Evolutionary conservation across 23 tunicate species (phyloP), one percentile per base, ranked within the genome.

Genomic region (Halocynthia roretzi): DNA sequence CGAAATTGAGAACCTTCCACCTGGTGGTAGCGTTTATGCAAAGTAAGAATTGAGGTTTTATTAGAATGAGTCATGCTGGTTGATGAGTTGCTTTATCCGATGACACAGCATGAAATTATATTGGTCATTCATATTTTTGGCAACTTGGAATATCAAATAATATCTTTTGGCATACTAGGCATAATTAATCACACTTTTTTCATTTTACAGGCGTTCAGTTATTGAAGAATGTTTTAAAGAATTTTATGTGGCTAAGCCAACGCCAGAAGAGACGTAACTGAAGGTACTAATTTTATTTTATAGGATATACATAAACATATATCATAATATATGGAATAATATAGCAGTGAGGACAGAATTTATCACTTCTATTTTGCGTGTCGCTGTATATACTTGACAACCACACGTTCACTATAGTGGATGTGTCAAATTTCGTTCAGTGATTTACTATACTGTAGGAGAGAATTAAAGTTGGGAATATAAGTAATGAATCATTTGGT

Each of bases 21-120:
- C 98, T 57, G 98, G 98, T 82, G 98, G 92, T 20, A 92, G 98
- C 22, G 56, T 92, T 8, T 83, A 85, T 68, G 85, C 98, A 22
- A 92, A 92, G 98, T 92, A 62, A 77, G 92, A 52, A 17, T 60
- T 60, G 64, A 15, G 64, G n/a, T 60, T n/a, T 60, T 15, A 60
- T 15, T 60, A 17, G n/a, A 17, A 15, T 60, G 64, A 17, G n/a
- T n/a, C 64, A 15, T 60, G n/a, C 64, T 31, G 44, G 44, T 65
- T 65, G 6, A 11, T 65, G 0, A 11, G 70, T 65, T 65, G 31
- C 70, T 10, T 20, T 5, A 11, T 31, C 44, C 44, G 44, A 65
- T 65, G 70, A 65, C 70, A 48, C 31, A 65, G 70, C 70, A 65
- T 20, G n/a, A n/a, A n/a, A n/a, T n/a, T n/a, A 65, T 65, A 20